These are phyloP conservation scores for Plectrocnemia conspersa DNA, from an alignment of 1,140 invertebrate species.

Conservation along the genomic window DNA sequence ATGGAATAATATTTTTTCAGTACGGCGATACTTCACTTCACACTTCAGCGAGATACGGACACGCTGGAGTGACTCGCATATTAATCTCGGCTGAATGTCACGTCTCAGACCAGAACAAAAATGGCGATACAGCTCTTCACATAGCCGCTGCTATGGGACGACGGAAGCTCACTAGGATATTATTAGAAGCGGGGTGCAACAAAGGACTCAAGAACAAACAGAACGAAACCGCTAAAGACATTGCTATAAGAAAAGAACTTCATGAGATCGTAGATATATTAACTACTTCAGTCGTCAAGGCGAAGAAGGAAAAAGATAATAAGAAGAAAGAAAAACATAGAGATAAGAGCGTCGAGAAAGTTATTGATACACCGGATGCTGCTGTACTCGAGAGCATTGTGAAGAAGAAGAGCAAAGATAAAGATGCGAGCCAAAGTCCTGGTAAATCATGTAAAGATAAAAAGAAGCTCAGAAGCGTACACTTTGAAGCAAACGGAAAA, in stretches of 20 bases:
- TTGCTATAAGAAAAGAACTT: conserved; percentile 81
- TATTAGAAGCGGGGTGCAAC: conserved; percentile 82
- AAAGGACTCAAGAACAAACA: conserved; percentile 81
- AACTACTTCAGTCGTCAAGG: conserved; percentile 56
- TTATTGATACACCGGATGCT: conserved; percentile 45
- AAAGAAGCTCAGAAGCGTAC: conserved; percentile 48
- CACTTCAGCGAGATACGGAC: conserved; percentile 89
- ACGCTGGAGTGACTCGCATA: conserved; percentile 92
- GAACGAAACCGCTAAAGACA: conserved; percentile 84
- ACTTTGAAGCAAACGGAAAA: conserved; percentile 45
- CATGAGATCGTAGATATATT: conserved; percentile 76
- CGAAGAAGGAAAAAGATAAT: conserved; percentile 40
- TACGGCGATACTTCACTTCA: conserved; percentile 95
- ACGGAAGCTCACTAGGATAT: conserved; percentile 84
- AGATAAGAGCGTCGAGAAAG: conserved; percentile 49
- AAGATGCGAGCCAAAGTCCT: conserved; percentile 41
- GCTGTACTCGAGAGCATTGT: conserved; percentile 32
- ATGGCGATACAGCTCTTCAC: conserved; percentile 91
- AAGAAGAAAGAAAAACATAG: conserved; percentile 49
- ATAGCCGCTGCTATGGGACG: conserved; percentile 91
- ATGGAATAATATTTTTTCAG: conserved; percentile 60
- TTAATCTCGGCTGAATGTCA: conserved; percentile 84
- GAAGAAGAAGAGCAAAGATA: conserved; percentile 41
- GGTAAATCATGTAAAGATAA: conserved; percentile 50
- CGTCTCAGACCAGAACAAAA: conserved; percentile 90